Percentiles rank a stretch among this genome's conserved stretches.
Evolutionary conservation across 2,113 vertebrate species (phyloP).

Genomic region (Aspiorhynchus laticeps): DNA sequence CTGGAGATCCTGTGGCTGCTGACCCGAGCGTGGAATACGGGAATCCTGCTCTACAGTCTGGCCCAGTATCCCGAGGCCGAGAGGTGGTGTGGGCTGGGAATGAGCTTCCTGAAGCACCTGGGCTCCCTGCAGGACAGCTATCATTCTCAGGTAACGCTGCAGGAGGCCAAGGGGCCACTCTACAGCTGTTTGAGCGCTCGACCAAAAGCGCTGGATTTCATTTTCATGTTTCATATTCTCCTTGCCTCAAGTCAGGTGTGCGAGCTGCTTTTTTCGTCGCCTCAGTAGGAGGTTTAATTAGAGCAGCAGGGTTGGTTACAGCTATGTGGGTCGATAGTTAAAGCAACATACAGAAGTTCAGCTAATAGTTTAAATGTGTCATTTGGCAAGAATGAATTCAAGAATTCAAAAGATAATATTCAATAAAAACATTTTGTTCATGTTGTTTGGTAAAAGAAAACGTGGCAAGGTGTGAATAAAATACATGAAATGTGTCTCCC

Average conservation of each 20-base stretch:
- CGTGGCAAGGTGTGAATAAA: constrained; percentile 16
- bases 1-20: constrained; percentile 88
- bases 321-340: neutral
- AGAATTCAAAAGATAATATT: neutral
- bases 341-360: neutral
- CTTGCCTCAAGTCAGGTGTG: neutral
- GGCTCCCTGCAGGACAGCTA: constrained; percentile 85
- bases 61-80: constrained; percentile 81
- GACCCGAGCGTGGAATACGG: constrained; percentile 90
- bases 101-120: constrained; percentile 84
- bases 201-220: neutral
- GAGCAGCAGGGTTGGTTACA: neutral
- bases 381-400: constrained; percentile 2
- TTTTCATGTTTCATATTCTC: neutral
- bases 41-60: constrained; percentile 80
- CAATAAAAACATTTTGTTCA: constrained; percentile 13
- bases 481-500: constrained; percentile 43
- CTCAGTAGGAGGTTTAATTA: neutral
- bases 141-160: constrained; percentile 78
- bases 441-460: constrained; percentile 28
- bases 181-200: neutral
- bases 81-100: constrained; percentile 85
- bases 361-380: neutral
- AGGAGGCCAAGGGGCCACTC: neutral
- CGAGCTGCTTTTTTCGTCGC: neutral